Conservation (phyloP, 2,888 invertebrate species). For the Leptinotarsa haldemani region DNA sequence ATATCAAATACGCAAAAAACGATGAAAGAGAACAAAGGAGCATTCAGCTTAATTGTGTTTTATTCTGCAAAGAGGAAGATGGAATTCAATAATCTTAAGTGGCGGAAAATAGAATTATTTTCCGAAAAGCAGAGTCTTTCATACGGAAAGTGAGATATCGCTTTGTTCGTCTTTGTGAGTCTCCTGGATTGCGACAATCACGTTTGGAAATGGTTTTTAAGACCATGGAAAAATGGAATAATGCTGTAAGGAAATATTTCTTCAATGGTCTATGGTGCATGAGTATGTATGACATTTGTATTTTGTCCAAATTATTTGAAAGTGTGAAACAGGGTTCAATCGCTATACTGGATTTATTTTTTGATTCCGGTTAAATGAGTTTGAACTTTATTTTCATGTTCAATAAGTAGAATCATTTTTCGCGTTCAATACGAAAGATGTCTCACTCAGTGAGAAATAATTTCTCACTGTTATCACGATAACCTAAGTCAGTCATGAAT, state of each 20-base stretch:
- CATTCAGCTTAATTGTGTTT: background rate
- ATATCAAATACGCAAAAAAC: background rate
- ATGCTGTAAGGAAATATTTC: background rate
- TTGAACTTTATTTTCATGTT: too few species aligned
- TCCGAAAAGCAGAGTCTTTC: constrained; percentile 7
- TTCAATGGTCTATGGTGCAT: background rate
- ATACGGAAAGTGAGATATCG: background rate
- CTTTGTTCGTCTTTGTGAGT: background rate
- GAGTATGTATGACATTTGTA: too few species aligned
- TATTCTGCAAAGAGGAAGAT: background rate
- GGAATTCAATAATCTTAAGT: constrained; percentile 2
- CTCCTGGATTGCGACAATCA: background rate
- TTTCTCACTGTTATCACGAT: too few species aligned
- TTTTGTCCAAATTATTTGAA: too few species aligned
- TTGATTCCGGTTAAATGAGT: too few species aligned
- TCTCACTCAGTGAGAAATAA: too few species aligned
- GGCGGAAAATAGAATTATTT: constrained; percentile 13
- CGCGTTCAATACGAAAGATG: too few species aligned
- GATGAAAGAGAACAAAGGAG: background rate
- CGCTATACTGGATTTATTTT: too few species aligned
- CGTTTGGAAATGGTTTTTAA: background rate
- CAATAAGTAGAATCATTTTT: too few species aligned
- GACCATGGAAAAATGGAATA: background rate
- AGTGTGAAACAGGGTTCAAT: too few species aligned
- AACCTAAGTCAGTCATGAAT: too few species aligned